Evolutionary conservation across 2,888 invertebrate genomes (phyloP).

Genomic region (Mythimna pallens): DNA sequence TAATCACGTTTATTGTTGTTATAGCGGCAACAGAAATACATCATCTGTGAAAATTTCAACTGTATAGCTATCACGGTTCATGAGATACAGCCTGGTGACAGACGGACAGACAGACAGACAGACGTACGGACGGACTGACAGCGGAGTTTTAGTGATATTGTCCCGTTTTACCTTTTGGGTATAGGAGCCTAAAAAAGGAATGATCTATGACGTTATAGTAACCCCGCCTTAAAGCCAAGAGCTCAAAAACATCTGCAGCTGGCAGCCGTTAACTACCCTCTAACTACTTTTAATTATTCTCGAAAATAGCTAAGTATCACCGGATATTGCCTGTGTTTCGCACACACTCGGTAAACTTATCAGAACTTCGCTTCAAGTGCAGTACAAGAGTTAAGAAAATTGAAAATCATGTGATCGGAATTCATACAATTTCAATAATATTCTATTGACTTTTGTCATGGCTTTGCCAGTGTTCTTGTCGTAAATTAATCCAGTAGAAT

Average conservation of each 20-base stretch:
- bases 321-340: conserved; percentile 60
- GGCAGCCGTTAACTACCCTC: conserved; percentile 51
- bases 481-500: background rate
- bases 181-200: too few species aligned
- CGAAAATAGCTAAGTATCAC: conserved; percentile 42
- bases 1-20: too few species aligned
- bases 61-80: too few species aligned
- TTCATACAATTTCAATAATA: conserved; percentile 2
- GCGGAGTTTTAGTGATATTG: too few species aligned
- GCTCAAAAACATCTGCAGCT: conserved; percentile 47
- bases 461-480: too few species aligned
- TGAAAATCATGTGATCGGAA: conserved; percentile 23
- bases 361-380: conserved; percentile 34
- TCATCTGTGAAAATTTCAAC: too few species aligned
- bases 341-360: conserved; percentile 26
- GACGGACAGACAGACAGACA: too few species aligned
- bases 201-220: background rate
- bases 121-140: too few species aligned
- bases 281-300: conserved; percentile 69
- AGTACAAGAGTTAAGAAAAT: conserved; percentile 19
- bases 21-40: too few species aligned
- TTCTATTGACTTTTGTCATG: background rate
- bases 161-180: too few species aligned
- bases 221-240: conserved; percentile 9
- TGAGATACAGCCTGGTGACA: too few species aligned